Conservation (phyloP, 2,888 invertebrate genomes). For the Eristalis arbustorum region DNA sequence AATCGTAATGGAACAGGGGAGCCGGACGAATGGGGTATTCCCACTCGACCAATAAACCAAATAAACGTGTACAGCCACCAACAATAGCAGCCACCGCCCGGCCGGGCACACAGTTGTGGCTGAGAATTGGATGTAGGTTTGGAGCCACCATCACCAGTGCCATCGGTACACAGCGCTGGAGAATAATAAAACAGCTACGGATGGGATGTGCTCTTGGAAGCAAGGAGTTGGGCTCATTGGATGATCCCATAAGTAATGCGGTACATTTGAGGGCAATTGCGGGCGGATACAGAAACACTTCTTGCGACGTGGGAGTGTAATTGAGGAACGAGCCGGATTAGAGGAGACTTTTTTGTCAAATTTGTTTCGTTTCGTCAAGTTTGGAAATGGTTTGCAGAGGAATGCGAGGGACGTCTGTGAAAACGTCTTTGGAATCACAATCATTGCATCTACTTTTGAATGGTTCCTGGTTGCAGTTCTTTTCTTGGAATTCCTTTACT, state of each 20-base stretch:
- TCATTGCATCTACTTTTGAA: no score
- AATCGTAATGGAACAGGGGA: conserved; percentile 77
- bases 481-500: no score
- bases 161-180: conserved; percentile 26
- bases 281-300: conserved; percentile 27
- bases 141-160: neutral
- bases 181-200: conserved; percentile 55
- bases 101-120: neutral
- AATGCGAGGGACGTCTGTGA: no score
- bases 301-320: conserved; percentile 21
- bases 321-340: conserved; percentile 4
- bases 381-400: no score
- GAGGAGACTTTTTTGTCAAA: neutral
- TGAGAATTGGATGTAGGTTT: conserved; percentile 26
- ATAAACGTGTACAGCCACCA: conserved; percentile 37
- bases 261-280: conserved; percentile 41
- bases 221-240: conserved; percentile 16
- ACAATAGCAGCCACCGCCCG: neutral
- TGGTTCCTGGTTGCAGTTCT: no score
- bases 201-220: neutral
- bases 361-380: neutral
- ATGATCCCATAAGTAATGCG: conserved; percentile 55
- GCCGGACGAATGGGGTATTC: conserved; percentile 73
- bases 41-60: conserved; percentile 77
- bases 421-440: no score